Conservation (phyloP, 2,797 vertebrate genomes). For the Crocodylus rhombifer region DNA sequence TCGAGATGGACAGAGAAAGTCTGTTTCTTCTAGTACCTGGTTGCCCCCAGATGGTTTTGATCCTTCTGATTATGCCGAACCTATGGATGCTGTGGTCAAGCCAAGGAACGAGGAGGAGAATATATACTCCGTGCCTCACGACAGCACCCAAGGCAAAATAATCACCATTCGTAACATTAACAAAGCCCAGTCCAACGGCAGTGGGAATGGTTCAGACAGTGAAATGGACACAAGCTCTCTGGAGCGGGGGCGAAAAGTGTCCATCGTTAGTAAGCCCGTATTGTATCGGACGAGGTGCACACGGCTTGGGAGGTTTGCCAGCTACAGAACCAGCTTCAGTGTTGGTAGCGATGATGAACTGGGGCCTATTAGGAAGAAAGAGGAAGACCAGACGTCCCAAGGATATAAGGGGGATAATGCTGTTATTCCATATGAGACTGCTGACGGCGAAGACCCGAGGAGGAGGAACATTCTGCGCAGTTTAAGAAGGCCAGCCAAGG, state of each 20-base stretch:
- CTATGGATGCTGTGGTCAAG: slow-evolving; percentile 94
- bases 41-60: slow-evolving; percentile 91
- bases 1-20: slow-evolving; percentile 85
- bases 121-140: slow-evolving; percentile 97
- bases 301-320: slow-evolving; percentile 91
- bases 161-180: slow-evolving; percentile 97
- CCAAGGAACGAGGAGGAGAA: slow-evolving; percentile 92
- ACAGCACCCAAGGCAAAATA: slow-evolving; percentile 98
- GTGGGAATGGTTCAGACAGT: slow-evolving; percentile 94
- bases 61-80: slow-evolving; percentile 96
- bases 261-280: slow-evolving; percentile 88
- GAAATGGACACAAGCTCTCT: slow-evolving; percentile 94
- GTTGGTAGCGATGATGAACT: slow-evolving; percentile 95
- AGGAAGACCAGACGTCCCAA: slow-evolving; percentile 86
- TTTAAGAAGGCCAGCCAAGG: slow-evolving; percentile 92
- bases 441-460: slow-evolving; percentile 88
- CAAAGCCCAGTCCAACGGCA: slow-evolving; percentile 92
- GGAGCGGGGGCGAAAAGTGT: slow-evolving; percentile 90
- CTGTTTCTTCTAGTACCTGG: slow-evolving; percentile 90
- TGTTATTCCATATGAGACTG: slow-evolving; percentile 85
- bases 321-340: slow-evolving; percentile 92
- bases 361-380: slow-evolving; percentile 87
- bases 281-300: slow-evolving; percentile 92
- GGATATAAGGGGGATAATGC: slow-evolving; percentile 90
- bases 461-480: slow-evolving; percentile 93